A percentile compares a stretch with the other conserved stretches of the same genome.
These are phyloP conservation scores for Zaprionus lineosus DNA, from an alignment of 2,888 invertebrate species.

Conservation along the genomic window DNA sequence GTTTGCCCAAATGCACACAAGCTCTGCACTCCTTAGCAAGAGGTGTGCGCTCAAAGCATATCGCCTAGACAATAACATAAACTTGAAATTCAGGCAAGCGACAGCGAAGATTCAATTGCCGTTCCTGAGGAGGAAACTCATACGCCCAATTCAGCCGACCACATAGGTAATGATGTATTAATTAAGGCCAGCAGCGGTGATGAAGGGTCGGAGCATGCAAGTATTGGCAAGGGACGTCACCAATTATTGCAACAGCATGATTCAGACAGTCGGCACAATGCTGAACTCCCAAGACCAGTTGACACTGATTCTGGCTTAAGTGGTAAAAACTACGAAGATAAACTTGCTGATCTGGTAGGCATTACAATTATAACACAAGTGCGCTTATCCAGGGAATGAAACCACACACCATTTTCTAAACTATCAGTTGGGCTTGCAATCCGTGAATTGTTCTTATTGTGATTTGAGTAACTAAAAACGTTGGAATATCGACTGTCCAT, in stretches of 20 bases:
- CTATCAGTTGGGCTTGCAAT: too few relatives aligned
- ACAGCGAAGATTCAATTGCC: conserved; percentile 75
- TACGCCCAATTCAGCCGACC: conserved; percentile 61
- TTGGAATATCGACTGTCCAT: too few relatives aligned
- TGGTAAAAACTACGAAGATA: conserved; percentile 80
- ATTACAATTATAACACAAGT: conserved; percentile 50
- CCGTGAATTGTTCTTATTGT: too few relatives aligned
- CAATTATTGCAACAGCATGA: not conserved
- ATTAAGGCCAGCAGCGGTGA: conserved; percentile 42
- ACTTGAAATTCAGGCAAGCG: conserved; percentile 80
- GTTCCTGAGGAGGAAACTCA: conserved; percentile 57
- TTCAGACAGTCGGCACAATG: conserved; percentile 9
- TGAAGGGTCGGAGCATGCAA: conserved; percentile 84
- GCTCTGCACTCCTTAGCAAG: conserved; percentile 27
- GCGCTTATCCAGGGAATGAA: conserved; percentile 52
- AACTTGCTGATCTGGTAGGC: conserved; percentile 79
- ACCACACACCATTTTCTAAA: conserved; percentile 16
- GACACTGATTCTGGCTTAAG: conserved; percentile 46
- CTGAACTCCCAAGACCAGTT: conserved; percentile 19
- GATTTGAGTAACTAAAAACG: too few relatives aligned
- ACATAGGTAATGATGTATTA: conserved; percentile 70
- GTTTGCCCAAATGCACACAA: conserved; percentile 46
- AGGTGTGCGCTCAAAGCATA: conserved; percentile 29
- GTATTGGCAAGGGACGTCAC: not conserved
- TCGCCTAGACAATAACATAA: conserved; percentile 54